These are phyloP conservation scores for Antitype chi DNA, from an alignment of 2,888 invertebrate genomes.

Conservation along the genomic window DNA sequence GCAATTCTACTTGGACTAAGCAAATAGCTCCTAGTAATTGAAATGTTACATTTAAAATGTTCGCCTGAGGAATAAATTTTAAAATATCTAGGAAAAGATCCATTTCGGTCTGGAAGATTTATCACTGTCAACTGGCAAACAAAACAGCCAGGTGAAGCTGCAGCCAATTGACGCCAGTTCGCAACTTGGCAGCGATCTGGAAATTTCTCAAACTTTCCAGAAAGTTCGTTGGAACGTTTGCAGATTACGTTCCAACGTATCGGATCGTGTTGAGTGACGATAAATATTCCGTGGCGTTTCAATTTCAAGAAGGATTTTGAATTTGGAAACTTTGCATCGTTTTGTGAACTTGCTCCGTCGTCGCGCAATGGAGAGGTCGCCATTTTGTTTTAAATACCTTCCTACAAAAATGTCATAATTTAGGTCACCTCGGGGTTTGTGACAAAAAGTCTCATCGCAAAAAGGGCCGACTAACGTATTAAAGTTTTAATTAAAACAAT, in stretches of 20 bases:
- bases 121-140: slow-evolving; percentile 55
- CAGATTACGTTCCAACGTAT: slow-evolving; percentile 50
- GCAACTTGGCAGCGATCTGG: slow-evolving; percentile 35
- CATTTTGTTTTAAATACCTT: slow-evolving; percentile 12
- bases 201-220: slow-evolving; percentile 51
- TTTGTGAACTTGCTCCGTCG: slow-evolving; percentile 34
- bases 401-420: neutral
- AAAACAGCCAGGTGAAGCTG: slow-evolving; percentile 46
- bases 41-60: slow-evolving; percentile 53
- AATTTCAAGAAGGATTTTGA: slow-evolving; percentile 50
- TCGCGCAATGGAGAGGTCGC: neutral
- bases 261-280: slow-evolving; percentile 33
- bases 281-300: slow-evolving; percentile 39
- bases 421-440: neutral
- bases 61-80: slow-evolving; percentile 41
- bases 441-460: no score
- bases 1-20: slow-evolving; percentile 6
- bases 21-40: slow-evolving; percentile 52
- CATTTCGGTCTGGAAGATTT: slow-evolving; percentile 37
- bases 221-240: slow-evolving; percentile 25
- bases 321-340: slow-evolving; percentile 47
- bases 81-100: slow-evolving; percentile 28
- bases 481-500: no score
- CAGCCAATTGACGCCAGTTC: slow-evolving; percentile 52
- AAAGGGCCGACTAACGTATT: no score